These are phyloP conservation scores for Danio tinwini DNA, from an alignment of 2,797 vertebrate genomes.

Conservation along the genomic window DNA sequence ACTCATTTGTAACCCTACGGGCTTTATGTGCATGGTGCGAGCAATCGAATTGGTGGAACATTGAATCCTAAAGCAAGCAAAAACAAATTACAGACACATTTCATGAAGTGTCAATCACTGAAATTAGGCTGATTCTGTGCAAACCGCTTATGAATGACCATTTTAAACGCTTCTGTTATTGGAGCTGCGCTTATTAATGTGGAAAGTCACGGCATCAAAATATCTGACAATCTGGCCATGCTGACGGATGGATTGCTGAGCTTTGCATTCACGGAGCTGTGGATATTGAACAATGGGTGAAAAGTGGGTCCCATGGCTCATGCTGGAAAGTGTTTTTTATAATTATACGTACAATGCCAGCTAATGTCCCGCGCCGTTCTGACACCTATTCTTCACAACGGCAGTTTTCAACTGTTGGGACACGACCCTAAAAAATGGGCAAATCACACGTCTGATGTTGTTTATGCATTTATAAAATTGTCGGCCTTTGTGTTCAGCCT, in stretches of 20 bases:
- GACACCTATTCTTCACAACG: conserved; percentile 62
- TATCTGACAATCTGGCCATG: conserved; percentile 69
- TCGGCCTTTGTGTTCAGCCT: neutral
- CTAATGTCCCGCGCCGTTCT: conserved; percentile 69
- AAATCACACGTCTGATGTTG: conserved; percentile 1
- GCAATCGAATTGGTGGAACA: conserved; percentile 22
- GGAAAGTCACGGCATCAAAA: conserved; percentile 54
- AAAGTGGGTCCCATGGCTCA: conserved; percentile 70
- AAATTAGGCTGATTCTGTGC: conserved; percentile 56
- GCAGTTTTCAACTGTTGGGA: neutral
- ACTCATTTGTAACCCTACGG: neutral
- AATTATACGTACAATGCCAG: conserved; percentile 78
- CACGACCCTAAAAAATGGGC: neutral
- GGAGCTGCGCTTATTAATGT: conserved; percentile 67
- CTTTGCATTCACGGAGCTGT: conserved; percentile 72
- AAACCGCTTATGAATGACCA: conserved; percentile 63
- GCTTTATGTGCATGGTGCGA: neutral
- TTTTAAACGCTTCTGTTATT: conserved; percentile 70
- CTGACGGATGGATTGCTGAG: conserved; percentile 80
- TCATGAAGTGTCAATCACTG: conserved; percentile 61
- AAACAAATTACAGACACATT: conserved; percentile 60
- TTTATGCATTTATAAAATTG: conserved; percentile 5
- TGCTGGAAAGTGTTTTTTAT: conserved; percentile 75
- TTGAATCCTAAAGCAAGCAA: neutral
- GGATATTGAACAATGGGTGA: conserved; percentile 80